These are phyloP conservation scores for Lateolabrax maculatus DNA, from an alignment of 2,797 vertebrate genomes.

Conservation along the genomic window DNA sequence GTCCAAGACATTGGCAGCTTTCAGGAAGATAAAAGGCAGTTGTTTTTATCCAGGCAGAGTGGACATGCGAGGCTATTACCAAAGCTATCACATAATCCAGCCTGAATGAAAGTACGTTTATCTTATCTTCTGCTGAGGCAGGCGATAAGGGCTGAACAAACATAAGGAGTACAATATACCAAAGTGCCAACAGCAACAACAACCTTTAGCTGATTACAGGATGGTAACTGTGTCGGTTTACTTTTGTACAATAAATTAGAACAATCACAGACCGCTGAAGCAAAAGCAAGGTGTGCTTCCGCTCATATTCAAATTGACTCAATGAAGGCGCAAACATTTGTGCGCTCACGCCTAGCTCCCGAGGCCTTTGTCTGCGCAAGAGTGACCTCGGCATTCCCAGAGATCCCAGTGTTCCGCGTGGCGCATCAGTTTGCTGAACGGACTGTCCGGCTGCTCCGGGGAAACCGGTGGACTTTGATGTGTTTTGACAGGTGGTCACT, in stretches of 20 bases:
- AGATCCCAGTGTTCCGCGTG: constrained; percentile 33
- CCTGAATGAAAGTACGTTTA: constrained; percentile 57
- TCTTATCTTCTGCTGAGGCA: constrained; percentile 55
- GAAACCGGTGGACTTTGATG: constrained; percentile 97
- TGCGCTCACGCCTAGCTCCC: constrained; percentile 13
- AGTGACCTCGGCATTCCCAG: constrained; percentile 32
- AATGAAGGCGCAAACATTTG: background rate
- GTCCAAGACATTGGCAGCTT: constrained; percentile 63
- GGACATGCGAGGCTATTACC: constrained; percentile 39
- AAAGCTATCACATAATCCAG: constrained; percentile 55
- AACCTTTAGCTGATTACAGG: constrained; percentile 43
- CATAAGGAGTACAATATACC: constrained; percentile 37
- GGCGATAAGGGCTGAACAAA: constrained; percentile 48
- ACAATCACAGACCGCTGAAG: constrained; percentile 43
- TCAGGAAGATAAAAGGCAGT: constrained; percentile 61
- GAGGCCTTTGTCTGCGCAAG: constrained; percentile 31
- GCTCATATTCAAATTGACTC: constrained; percentile 13
- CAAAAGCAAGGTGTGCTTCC: constrained; percentile 15
- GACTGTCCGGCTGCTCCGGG: constrained; percentile 90
- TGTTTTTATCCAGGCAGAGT: constrained; percentile 53
- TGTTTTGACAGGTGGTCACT: constrained; percentile 98
- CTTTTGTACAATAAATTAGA: constrained; percentile 73
- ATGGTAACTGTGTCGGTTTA: constrained; percentile 35
- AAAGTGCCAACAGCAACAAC: constrained; percentile 51
- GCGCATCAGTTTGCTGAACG: constrained; percentile 88